These are phyloP conservation scores for Plecturocebus donacophilus DNA, from an alignment of 2,113 vertebrate genomes.

Conservation along the genomic window DNA sequence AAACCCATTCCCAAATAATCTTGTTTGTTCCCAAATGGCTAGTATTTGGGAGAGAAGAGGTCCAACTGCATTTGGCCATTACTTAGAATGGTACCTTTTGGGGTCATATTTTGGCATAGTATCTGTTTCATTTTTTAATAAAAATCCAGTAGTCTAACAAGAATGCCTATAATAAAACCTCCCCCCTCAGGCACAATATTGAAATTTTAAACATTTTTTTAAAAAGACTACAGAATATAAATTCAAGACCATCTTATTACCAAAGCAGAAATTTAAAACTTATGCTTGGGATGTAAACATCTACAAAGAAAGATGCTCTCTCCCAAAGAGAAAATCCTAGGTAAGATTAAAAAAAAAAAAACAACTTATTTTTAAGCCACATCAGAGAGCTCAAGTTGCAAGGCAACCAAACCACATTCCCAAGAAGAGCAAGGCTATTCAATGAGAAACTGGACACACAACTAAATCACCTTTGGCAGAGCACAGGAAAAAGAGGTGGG, in stretches of 20 bases:
- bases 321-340: background rate
- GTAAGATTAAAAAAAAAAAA: background rate
- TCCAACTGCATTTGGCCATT: background rate
- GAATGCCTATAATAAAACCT: constrained; percentile 10
- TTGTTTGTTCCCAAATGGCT: background rate
- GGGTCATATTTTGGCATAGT: background rate
- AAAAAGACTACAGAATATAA: constrained; percentile 10
- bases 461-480: constrained; percentile 5
- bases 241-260: constrained; percentile 38
- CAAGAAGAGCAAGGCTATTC: background rate
- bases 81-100: background rate
- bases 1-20: background rate
- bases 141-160: constrained; percentile 35
- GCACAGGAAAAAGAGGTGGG: background rate
- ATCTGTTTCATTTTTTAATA: constrained; percentile 16
- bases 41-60: background rate
- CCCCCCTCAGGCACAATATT: background rate
- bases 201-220: background rate
- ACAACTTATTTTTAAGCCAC: background rate
- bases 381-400: background rate
- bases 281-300: constrained; percentile 12
- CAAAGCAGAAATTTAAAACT: constrained; percentile 41
- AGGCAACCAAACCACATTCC: constrained; percentile 12
- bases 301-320: background rate
- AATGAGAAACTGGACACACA: background rate